These are phyloP conservation scores for Galaxias olidus DNA, from an alignment of 2,797 vertebrate genomes.

Conservation along the genomic window DNA sequence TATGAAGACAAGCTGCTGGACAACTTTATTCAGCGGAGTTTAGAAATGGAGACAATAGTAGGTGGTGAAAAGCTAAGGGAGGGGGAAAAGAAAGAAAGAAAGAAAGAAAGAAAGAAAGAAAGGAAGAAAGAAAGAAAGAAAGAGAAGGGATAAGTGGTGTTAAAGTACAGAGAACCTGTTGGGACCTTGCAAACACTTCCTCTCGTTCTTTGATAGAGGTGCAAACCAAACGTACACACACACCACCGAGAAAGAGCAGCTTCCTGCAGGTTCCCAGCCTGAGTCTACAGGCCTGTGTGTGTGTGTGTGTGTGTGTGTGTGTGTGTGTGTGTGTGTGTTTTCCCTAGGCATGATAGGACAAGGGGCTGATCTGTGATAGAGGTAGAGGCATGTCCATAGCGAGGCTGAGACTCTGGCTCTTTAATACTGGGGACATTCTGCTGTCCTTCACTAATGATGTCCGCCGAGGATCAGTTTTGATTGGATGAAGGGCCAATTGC, in stretches of 20 bases:
- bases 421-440: too few species aligned
- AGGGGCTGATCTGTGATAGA: too few species aligned
- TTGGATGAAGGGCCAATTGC: too few species aligned
- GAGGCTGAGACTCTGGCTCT: too few species aligned
- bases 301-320: background rate
- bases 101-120: background rate
- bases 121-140: background rate
- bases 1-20: constrained; percentile 41
- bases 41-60: constrained; percentile 31
- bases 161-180: background rate
- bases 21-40: constrained; percentile 43
- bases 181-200: background rate
- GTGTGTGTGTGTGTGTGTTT: background rate
- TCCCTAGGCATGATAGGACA: too few species aligned
- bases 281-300: constrained; percentile 41
- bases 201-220: background rate
- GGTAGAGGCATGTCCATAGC: too few species aligned
- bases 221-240: background rate
- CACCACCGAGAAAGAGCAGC: constrained; percentile 26
- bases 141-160: constrained; percentile 16
- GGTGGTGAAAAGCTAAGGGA: background rate
- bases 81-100: constrained; percentile 8
- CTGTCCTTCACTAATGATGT: too few species aligned
- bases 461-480: too few species aligned
- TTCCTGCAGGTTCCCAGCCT: constrained; percentile 43